Conservation (phyloP, 2,888 invertebrate genomes). For the Dermolepida albohirtum region DNA sequence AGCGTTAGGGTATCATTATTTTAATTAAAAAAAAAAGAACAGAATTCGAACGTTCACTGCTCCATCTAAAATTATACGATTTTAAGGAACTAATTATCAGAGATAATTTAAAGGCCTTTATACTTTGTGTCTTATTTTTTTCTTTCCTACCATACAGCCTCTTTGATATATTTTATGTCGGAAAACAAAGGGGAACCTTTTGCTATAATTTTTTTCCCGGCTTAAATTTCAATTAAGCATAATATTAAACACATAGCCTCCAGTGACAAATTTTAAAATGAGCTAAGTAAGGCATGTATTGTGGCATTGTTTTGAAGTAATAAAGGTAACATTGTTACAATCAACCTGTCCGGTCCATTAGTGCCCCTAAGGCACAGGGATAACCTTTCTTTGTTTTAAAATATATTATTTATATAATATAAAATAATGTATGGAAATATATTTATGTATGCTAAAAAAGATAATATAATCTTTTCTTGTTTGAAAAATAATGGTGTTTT, state of each 20-base stretch:
- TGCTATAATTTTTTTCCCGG: background rate
- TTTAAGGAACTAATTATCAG: no score
- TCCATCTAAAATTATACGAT: no score
- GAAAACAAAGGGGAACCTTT: conserved; percentile 7
- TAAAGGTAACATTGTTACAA: conserved; percentile 2
- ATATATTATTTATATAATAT: no score
- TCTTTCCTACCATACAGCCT: background rate
- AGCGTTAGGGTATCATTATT: no score
- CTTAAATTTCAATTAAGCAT: conserved; percentile 4
- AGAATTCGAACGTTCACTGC: no score
- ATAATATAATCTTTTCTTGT: no score
- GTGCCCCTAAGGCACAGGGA: conserved; percentile 1
- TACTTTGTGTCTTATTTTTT: conserved; percentile 1
- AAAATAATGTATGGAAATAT: no score
- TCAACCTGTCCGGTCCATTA: conserved; percentile 16
- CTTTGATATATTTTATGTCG: background rate
- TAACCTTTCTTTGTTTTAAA: background rate
- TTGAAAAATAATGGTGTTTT: no score
- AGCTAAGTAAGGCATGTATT: conserved; percentile 6
- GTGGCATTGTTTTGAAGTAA: conserved; percentile 5
- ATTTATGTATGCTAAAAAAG: no score
- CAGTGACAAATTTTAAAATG: conserved; percentile 21
- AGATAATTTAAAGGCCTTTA: no score
- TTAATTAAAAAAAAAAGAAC: no score
- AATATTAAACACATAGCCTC: conserved; percentile 11